A percentile compares a stretch with the other conserved stretches of the same genome.
Conservation (phyloP, 2,797 vertebrate species). For the Staurois parvus region DNA sequence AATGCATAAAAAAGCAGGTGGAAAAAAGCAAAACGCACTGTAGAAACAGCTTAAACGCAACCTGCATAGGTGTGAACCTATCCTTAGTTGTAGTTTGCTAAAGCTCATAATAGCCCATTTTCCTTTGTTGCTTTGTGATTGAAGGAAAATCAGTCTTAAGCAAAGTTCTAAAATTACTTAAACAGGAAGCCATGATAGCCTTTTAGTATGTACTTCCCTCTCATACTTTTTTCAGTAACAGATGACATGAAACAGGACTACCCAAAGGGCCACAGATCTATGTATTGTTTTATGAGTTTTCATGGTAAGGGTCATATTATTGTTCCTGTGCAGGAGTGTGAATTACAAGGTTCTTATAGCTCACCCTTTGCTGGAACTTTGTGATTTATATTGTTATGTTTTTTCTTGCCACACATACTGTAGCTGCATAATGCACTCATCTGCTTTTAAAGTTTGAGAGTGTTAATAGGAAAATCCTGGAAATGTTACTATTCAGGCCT, state of each 20-base stretch:
- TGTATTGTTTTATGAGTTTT: constrained; percentile 11
- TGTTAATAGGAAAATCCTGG: constrained; percentile 65
- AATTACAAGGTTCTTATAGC: constrained; percentile 49
- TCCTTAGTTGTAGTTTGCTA: not conserved
- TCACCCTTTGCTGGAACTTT: constrained; percentile 64
- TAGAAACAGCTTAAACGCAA: no score
- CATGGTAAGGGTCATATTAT: constrained; percentile 1
- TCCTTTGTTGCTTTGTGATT: not conserved
- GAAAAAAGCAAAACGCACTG: no score
- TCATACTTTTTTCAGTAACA: not conserved
- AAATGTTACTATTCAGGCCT: constrained; percentile 65
- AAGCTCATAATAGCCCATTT: not conserved
- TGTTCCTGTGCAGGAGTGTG: constrained; percentile 1
- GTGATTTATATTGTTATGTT: constrained; percentile 21
- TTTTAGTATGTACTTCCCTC: not conserved
- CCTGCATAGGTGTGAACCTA: no score
- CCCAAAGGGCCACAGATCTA: not conserved
- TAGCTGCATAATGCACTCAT: constrained; percentile 54
- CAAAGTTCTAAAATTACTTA: not conserved
- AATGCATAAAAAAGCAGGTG: no score
- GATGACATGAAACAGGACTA: not conserved
- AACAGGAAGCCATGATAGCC: not conserved
- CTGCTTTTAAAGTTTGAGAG: constrained; percentile 43
- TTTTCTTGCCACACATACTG: not conserved
- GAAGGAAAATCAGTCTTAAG: not conserved